phyloP scores from a whole-genome alignment of 2,888 invertebrate genomes.

The Ophonus ardosiacus region DNA sequence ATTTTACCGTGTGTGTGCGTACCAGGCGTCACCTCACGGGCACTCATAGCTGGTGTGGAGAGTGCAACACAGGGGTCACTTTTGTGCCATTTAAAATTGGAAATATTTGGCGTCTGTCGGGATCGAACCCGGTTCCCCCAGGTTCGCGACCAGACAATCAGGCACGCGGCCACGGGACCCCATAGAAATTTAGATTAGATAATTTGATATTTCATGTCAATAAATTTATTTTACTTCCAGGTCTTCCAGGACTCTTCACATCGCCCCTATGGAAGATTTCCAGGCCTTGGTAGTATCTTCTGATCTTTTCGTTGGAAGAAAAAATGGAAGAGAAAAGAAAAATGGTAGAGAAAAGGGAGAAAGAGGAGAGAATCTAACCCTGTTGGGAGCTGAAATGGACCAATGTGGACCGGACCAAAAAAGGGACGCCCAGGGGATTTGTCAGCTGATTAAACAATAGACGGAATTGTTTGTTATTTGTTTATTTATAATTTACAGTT shows the following conservation, averaged over 20 bases:
- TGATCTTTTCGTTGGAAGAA: slow-evolving; percentile 47
- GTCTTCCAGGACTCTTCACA: slow-evolving; percentile 13
- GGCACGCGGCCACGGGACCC: too few relatives aligned
- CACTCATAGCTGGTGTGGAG: too few relatives aligned
- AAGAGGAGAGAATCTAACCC: slow-evolving; percentile 75
- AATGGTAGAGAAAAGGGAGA: slow-evolving; percentile 68
- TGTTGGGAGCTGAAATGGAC: slow-evolving; percentile 82
- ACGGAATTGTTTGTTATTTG: slow-evolving; percentile 21
- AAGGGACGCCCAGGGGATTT: slow-evolving; percentile 84
- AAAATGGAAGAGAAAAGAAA: slow-evolving; percentile 66
- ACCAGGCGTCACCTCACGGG: too few relatives aligned
- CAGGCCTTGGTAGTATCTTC: slow-evolving; percentile 52
- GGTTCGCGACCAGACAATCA: too few relatives aligned
- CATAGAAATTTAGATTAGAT: too few relatives aligned
- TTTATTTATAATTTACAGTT: slow-evolving; percentile 24
- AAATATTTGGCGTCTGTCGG: too few relatives aligned
- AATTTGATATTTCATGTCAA: too few relatives aligned
- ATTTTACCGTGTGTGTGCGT: too few relatives aligned
- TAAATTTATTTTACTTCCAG: not conserved
- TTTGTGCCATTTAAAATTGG: too few relatives aligned
- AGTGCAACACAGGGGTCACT: too few relatives aligned
- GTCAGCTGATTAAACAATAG: slow-evolving; percentile 72
- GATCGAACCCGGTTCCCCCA: too few relatives aligned
- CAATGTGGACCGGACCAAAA: slow-evolving; percentile 86
- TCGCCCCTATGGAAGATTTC: slow-evolving; percentile 43